A percentile compares a stretch with the other conserved stretches of the same genome.
Conservation (phyloP, 2,797 vertebrate species). For the Odontamblyopus rebecca region DNA sequence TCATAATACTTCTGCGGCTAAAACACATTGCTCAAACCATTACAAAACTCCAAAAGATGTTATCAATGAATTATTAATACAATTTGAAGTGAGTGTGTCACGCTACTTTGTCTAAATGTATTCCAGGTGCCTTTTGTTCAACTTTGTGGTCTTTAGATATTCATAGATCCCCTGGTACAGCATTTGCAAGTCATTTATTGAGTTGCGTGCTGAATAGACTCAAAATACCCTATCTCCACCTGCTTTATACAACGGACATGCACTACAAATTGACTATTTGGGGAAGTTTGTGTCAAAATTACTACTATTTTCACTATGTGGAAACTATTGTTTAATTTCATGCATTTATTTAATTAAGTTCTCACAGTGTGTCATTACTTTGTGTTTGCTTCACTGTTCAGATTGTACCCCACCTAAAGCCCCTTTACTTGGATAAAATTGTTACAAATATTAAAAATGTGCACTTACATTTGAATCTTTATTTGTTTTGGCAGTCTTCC, state of each 20-base stretch:
- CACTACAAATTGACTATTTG: not conserved
- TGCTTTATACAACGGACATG: not conserved
- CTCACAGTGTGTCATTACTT: not conserved
- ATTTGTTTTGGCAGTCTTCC: constrained; percentile 2
- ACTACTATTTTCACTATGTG: not conserved
- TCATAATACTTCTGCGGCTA: constrained; percentile 11
- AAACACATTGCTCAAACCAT: constrained; percentile 2
- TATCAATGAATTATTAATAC: constrained; percentile 13
- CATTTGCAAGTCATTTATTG: constrained; percentile 11
- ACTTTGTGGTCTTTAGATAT: constrained; percentile 1
- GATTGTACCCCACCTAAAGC: not conserved
- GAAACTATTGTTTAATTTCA: not conserved
- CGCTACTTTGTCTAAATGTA: constrained; percentile 4
- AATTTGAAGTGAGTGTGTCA: not conserved
- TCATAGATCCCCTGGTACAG: constrained; percentile 14
- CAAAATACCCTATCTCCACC: constrained; percentile 28
- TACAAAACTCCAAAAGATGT: constrained; percentile 13
- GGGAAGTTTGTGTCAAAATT: not conserved
- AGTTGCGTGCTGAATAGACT: constrained; percentile 27
- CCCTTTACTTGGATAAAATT: not conserved
- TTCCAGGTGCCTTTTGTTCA: constrained; percentile 8
- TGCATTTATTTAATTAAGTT: not conserved
- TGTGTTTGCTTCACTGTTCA: not conserved
- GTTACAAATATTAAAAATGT: constrained; percentile 3
- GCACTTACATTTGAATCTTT: constrained; percentile 13